Evolutionary conservation across 2,113 vertebrate species (phyloP).

Genomic region (Rostratula benghalensis): DNA sequence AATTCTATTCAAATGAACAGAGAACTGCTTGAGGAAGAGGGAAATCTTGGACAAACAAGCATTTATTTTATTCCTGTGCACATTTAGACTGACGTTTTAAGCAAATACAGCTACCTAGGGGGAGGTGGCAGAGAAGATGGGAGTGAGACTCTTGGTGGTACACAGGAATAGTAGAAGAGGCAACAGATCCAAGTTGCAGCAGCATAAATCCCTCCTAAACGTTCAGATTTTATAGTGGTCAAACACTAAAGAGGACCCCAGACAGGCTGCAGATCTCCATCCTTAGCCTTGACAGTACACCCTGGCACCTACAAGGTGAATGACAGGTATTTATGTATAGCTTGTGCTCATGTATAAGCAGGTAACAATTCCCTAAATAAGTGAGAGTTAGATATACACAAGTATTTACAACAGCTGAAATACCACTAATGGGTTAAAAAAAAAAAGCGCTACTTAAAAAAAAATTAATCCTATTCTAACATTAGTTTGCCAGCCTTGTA

Average conservation of each 20-base stretch:
- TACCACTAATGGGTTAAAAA: not conserved
- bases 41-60: not conserved
- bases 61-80: not conserved
- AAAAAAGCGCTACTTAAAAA: not conserved
- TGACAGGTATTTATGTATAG: rapidly evolving
- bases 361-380: not conserved
- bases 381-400: not conserved
- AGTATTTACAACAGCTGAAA: not conserved
- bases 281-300: not conserved
- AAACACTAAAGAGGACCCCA: not conserved
- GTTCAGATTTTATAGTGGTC: not conserved
- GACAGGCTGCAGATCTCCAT: not conserved
- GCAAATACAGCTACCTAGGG: not conserved
- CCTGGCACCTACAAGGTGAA: no score
- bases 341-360: rapidly evolving
- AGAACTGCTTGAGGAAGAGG: not conserved
- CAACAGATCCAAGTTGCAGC: rapidly evolving
- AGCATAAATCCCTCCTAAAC: not conserved
- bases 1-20: not conserved
- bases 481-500: not conserved
- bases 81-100: not conserved
- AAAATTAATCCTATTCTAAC: not conserved
- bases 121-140: not conserved
- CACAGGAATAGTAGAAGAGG: not conserved
- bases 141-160: not conserved